Evolutionary conservation across 2,888 invertebrate genomes (phyloP).

Genomic region (Chrysina gloriosa): DNA sequence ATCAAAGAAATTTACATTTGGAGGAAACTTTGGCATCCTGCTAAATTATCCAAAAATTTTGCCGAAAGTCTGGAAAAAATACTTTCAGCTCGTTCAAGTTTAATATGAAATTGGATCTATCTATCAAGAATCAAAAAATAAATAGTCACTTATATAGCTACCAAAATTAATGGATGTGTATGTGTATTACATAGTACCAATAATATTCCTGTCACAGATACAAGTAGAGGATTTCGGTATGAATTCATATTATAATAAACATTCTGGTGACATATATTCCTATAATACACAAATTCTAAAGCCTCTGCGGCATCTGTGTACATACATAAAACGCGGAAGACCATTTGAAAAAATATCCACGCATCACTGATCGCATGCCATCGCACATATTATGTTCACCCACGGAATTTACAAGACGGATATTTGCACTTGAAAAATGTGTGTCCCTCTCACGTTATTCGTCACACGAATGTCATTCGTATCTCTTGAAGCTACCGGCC

Average conservation of each 20-base stretch:
- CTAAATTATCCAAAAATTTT: no score
- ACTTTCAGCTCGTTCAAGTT: no score
- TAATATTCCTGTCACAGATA: background rate
- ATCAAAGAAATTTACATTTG: no score
- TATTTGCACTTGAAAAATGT: constrained; percentile 37
- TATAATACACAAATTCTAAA: constrained; percentile 33
- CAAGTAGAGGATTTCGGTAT: background rate
- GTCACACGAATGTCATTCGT: constrained; percentile 20
- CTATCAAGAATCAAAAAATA: no score
- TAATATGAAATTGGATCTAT: no score
- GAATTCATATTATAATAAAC: constrained; percentile 22
- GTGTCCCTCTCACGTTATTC: constrained; percentile 20
- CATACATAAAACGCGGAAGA: constrained; percentile 21
- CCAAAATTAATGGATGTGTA: no score
- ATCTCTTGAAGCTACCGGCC: constrained; percentile 8
- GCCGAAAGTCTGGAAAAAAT: no score
- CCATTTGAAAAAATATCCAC: constrained; percentile 36
- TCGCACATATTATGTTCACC: constrained; percentile 35
- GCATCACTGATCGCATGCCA: constrained; percentile 34
- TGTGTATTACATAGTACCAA: background rate
- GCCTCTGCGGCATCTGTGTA: constrained; percentile 24
- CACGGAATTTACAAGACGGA: constrained; percentile 36
- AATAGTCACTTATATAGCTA: no score
- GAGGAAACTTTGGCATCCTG: no score
- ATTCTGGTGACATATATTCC: constrained; percentile 27